Percentiles rank a stretch among this genome's conserved stretches.
These are phyloP conservation scores for Ophion slaviceki DNA, from an alignment of 2,888 invertebrate species.

Conservation along the genomic window DNA sequence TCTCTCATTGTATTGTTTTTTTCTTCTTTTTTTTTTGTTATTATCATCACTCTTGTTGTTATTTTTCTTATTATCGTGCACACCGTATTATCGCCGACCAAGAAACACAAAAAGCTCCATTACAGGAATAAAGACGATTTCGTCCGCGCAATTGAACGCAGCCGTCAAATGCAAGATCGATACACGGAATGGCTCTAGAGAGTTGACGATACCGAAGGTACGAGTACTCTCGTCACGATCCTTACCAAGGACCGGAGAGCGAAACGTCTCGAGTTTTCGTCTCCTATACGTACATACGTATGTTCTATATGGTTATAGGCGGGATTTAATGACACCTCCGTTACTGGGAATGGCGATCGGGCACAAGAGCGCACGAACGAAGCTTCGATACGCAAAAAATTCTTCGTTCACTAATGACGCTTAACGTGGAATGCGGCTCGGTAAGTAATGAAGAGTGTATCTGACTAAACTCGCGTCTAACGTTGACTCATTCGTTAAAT, in stretches of 20 bases:
- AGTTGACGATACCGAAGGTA: neutral
- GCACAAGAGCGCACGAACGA: constrained; percentile 35
- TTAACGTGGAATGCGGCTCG: constrained; percentile 54
- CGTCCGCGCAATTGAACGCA: neutral
- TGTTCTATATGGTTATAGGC: constrained; percentile 21
- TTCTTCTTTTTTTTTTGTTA: too few relatives aligned
- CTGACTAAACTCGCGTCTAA: constrained; percentile 26
- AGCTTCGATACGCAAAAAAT: constrained; percentile 38
- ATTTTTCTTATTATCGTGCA: neutral
- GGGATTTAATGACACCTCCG: constrained; percentile 33
- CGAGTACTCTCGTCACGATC: neutral
- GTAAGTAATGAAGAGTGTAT: constrained; percentile 54
- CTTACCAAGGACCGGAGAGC: constrained; percentile 1
- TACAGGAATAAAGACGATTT: too few relatives aligned
- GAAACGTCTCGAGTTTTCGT: constrained; percentile 8
- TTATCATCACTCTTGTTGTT: neutral
- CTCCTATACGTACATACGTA: neutral
- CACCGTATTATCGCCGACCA: neutral
- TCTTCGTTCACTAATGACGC: constrained; percentile 54
- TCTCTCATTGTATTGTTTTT: too few relatives aligned
- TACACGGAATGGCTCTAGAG: neutral
- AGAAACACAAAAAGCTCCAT: neutral
- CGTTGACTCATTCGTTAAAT: constrained; percentile 49
- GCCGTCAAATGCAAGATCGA: neutral
- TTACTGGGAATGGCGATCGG: constrained; percentile 58